Conservation (phyloP, 2,113 vertebrate species). For the Callopanchax toddi region DNA sequence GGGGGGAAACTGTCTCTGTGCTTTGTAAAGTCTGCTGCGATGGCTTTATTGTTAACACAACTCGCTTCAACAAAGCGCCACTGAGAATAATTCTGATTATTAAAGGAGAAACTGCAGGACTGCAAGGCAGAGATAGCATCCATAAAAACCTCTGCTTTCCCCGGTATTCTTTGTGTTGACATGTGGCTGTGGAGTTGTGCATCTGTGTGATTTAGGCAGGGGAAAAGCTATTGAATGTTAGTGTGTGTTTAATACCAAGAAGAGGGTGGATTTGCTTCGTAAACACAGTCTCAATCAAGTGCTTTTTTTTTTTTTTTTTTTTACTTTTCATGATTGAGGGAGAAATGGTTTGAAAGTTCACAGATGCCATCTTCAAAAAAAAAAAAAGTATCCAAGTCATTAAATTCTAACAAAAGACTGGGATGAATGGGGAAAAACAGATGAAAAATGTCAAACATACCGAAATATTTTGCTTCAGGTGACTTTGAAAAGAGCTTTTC, state of each 20-base stretch:
- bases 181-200: slow-evolving; percentile 25
- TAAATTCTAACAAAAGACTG: slow-evolving; percentile 4
- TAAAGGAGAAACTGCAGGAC: slow-evolving; percentile 40
- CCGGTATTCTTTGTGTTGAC: slow-evolving; percentile 4
- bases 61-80: slow-evolving; percentile 33
- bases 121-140: slow-evolving; percentile 49
- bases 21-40: slow-evolving; percentile 36
- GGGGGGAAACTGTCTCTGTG: slow-evolving; percentile 5
- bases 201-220: slow-evolving; percentile 38
- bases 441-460: neutral
- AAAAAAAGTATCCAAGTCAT: slow-evolving; percentile 14
- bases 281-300: slow-evolving; percentile 46
- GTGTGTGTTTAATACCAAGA: slow-evolving; percentile 20
- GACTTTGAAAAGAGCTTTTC: slow-evolving; percentile 7
- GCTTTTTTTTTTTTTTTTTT: slow-evolving; percentile 14
- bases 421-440: neutral
- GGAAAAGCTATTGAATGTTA: slow-evolving; percentile 33
- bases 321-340: slow-evolving; percentile 2
- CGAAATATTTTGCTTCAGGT: slow-evolving; percentile 14
- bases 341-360: slow-evolving; percentile 25
- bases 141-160: slow-evolving; percentile 21
- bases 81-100: slow-evolving; percentile 31
- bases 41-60: slow-evolving; percentile 43
- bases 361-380: neutral
- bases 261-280: slow-evolving; percentile 30